These are phyloP conservation scores for Bubo bubo DNA, from an alignment of 2,113 vertebrate genomes.

Conservation along the genomic window DNA sequence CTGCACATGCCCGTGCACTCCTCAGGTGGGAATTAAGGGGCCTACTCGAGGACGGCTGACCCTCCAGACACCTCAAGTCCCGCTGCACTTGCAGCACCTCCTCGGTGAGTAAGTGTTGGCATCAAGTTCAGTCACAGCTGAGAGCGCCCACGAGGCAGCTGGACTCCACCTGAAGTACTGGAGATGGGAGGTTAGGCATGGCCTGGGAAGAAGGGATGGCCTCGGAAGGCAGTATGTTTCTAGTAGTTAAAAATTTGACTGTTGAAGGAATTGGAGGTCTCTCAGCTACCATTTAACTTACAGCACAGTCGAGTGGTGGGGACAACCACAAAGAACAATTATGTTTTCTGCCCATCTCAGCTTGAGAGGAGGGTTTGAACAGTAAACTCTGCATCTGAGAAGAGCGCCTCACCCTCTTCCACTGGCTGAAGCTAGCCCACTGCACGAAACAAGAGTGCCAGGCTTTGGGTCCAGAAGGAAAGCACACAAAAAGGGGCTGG, in stretches of 20 bases:
- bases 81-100: background rate
- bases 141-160: background rate
- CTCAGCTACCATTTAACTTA: background rate
- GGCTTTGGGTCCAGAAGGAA: background rate
- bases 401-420: background rate
- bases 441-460: background rate
- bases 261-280: background rate
- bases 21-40: background rate
- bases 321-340: background rate
- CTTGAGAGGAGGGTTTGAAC: background rate
- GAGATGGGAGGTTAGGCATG: background rate
- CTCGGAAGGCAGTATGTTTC: background rate
- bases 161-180: background rate
- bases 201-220: background rate
- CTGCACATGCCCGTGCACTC: background rate
- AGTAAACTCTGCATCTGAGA: fast-evolving
- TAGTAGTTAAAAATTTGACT: background rate
- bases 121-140: background rate
- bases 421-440: background rate
- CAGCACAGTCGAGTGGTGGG: fast-evolving
- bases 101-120: background rate
- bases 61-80: background rate
- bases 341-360: background rate
- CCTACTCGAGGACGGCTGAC: background rate
- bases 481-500: background rate